phyloP scores from a whole-genome alignment of 2,797 vertebrate genomes.

The Leuciscus waleckii region DNA sequence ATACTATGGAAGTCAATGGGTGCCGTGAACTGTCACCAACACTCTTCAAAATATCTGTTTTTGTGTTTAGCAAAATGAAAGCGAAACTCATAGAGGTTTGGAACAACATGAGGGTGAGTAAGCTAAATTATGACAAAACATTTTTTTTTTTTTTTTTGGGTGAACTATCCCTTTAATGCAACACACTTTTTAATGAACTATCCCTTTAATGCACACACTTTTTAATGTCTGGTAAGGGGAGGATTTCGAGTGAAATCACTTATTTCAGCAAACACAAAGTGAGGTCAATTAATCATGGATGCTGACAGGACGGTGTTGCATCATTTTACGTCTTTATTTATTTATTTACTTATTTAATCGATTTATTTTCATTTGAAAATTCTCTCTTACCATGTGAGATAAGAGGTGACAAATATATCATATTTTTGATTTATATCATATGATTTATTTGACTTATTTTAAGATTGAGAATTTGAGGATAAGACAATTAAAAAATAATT shows the following conservation, averaged over 20 bases:
- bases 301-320: not conserved
- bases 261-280: not conserved
- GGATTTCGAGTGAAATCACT: not conserved
- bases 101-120: no score
- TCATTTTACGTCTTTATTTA: not conserved
- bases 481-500: not conserved
- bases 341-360: not conserved
- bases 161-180: not conserved
- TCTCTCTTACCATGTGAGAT: not conserved
- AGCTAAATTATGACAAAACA: no score
- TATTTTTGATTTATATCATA: no score
- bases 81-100: no score
- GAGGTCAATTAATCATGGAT: not conserved
- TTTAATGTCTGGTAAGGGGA: not conserved
- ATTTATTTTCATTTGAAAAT: not conserved
- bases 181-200: not conserved
- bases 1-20: no score
- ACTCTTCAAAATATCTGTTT: no score
- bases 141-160: no score
- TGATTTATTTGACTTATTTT: not conserved
- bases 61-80: no score
- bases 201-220: not conserved
- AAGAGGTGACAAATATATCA: no score
- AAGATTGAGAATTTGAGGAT: not conserved
- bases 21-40: no score